Conservation (phyloP, 2,797 vertebrate species). For the Protonibea diacanthus region DNA sequence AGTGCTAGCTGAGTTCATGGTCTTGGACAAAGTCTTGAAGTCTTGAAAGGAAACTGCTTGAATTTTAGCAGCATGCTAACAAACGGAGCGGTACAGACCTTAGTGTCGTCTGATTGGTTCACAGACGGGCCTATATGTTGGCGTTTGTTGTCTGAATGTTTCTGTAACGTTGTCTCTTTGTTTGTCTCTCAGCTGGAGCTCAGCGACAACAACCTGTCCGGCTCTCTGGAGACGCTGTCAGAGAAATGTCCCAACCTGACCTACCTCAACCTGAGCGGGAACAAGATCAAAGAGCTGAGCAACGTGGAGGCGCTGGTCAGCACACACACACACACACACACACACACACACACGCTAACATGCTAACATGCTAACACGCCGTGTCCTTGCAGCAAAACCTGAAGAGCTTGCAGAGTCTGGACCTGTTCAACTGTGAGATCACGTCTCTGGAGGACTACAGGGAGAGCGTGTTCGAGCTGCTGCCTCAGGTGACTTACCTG, state of each 20-base stretch:
- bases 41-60: no score
- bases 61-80: no score
- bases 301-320: constrained; percentile 94
- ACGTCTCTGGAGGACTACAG: constrained; percentile 94
- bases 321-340: constrained; percentile 20
- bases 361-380: background rate
- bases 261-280: constrained; percentile 95
- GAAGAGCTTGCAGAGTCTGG: constrained; percentile 95
- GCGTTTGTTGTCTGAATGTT: background rate
- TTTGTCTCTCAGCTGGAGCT: constrained; percentile 80
- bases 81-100: no score
- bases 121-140: background rate
- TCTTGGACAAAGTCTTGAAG: no score
- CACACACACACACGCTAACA: background rate
- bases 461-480: constrained; percentile 93
- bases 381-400: constrained; percentile 90
- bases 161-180: background rate
- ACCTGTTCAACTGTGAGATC: constrained; percentile 97
- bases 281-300: constrained; percentile 97
- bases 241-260: constrained; percentile 95
- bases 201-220: constrained; percentile 93
- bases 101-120: no score
- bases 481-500: constrained; percentile 94
- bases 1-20: no score
- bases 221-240: constrained; percentile 91